Base-by-base conservation (phyloP, 53 echinoderm and acorn worm genomes). In the Stichopus horrens region DNA sequence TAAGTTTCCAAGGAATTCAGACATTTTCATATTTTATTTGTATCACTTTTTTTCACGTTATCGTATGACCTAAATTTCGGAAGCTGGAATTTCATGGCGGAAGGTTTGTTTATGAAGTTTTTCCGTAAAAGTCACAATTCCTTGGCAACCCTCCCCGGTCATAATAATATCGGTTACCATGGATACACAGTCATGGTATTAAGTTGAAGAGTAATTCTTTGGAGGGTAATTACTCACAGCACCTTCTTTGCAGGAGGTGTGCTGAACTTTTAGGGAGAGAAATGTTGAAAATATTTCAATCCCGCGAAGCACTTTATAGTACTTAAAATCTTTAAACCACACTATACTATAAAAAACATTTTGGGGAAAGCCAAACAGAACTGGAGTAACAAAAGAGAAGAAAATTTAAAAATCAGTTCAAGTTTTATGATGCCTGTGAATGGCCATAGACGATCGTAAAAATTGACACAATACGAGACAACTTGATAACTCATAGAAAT, bases 231-330 rank as follows among this genome's bases (percentile, higher is more conserved):
- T 81, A 81, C 81, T 81, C 81, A 57, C 81, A 81, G 56, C 81
- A 81, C 57, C 81, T 56, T 81, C 81, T 53, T 81, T 81, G 81
- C 81, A 81, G 81, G 81, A 81, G 81, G 81, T 81, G 81, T 81
- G 58, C 6, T 81, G 81, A 56, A 56, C 81, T 81, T 81, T 57
- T 56, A 71, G 71, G 18, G 18, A 68, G 4, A 81, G 21, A 81
- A 81, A 56, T 56, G 57, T 18, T 55, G 56, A 22, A 56, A 81
- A 81, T 81, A 81, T 81, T 81, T 81, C 81, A 21, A 20, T 71
- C 71, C 71, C 71, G 18, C 71, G n/a, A 71, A 71, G 71, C 71
- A 71, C 71, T 71, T 71, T 59, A 59, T 71, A 71, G 71, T 71
- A 71, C n/a, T 71, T 18, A 13, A 71, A 16, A 63, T 13, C 16